Conservation (phyloP, 2,113 vertebrate species). For the Caracal caracal region DNA sequence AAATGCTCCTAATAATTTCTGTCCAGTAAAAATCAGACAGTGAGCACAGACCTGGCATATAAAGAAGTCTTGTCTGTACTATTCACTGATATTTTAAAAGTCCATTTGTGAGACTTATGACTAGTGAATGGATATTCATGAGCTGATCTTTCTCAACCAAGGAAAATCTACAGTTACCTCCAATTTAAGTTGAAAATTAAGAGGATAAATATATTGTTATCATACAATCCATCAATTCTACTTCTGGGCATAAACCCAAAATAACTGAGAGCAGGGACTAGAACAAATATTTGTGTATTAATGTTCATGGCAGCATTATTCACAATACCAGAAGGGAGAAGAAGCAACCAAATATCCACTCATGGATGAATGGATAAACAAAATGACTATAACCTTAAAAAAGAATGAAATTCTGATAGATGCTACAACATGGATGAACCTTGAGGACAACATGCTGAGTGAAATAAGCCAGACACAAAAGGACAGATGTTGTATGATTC, state of each 20-base stretch:
- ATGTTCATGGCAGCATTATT: background rate
- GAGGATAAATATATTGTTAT: background rate
- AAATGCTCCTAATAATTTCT: background rate
- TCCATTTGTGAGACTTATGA: background rate
- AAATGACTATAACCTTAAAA: background rate
- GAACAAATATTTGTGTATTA: background rate
- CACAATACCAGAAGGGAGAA: background rate
- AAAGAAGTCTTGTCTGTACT: background rate
- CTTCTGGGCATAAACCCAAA: background rate
- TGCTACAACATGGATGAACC: background rate
- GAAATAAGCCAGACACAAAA: background rate
- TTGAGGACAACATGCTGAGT: no score
- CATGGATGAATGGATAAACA: background rate
- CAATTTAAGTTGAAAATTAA: background rate
- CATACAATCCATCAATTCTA: background rate
- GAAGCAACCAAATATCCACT: background rate
- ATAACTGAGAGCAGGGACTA: background rate
- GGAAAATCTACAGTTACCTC: background rate
- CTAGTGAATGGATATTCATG: background rate
- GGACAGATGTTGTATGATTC: no score
- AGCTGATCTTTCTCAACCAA: background rate
- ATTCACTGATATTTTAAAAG: background rate
- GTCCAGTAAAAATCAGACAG: background rate
- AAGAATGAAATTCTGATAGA: background rate
- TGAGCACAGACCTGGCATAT: background rate